A percentile compares a stretch with the other conserved stretches of the same genome.
Conservation (phyloP, 1,140 invertebrate genomes). For the Neodiprion lecontei region DNA sequence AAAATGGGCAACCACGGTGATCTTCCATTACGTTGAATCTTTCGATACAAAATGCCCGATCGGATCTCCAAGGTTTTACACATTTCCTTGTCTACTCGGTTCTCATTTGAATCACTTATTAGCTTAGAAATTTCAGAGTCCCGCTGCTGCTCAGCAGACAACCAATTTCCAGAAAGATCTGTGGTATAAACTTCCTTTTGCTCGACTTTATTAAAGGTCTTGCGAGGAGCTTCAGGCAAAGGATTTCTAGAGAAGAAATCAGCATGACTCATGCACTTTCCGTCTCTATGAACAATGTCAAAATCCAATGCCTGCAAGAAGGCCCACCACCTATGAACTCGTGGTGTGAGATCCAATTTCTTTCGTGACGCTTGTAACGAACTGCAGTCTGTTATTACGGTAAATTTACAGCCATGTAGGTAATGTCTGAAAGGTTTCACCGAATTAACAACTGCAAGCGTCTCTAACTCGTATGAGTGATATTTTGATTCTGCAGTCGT, state of each 20-base stretch:
- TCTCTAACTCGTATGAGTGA: slow-evolving; percentile 36
- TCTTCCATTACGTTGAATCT: no score
- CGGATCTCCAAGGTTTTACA: no score
- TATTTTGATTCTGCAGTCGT: slow-evolving; percentile 38
- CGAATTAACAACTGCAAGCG: slow-evolving; percentile 34
- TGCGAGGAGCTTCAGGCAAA: not conserved
- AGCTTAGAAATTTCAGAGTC: no score
- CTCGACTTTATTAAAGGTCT: not conserved
- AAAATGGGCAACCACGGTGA: no score
- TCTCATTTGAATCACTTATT: no score
- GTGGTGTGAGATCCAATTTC: slow-evolving; percentile 44
- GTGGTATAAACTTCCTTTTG: slow-evolving; percentile 26
- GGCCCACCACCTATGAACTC: slow-evolving; percentile 47
- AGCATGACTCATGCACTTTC: slow-evolving; percentile 24
- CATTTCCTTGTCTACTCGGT: no score
- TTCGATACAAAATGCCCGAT: no score
- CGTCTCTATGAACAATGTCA: slow-evolving; percentile 25
- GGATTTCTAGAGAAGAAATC: slow-evolving; percentile 29
- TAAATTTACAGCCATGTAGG: slow-evolving; percentile 35
- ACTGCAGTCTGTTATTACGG: slow-evolving; percentile 29
- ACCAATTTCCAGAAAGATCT: slow-evolving; percentile 31
- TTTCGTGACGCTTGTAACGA: slow-evolving; percentile 24
- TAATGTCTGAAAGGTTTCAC: slow-evolving; percentile 44
- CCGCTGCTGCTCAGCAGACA: no score
- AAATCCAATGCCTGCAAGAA: slow-evolving; percentile 44